These are phyloP conservation scores for fruit fly (Drosophila melanogaster) DNA, from an alignment of 1,140 invertebrate genomes.

Conservation along the genomic window DNA sequence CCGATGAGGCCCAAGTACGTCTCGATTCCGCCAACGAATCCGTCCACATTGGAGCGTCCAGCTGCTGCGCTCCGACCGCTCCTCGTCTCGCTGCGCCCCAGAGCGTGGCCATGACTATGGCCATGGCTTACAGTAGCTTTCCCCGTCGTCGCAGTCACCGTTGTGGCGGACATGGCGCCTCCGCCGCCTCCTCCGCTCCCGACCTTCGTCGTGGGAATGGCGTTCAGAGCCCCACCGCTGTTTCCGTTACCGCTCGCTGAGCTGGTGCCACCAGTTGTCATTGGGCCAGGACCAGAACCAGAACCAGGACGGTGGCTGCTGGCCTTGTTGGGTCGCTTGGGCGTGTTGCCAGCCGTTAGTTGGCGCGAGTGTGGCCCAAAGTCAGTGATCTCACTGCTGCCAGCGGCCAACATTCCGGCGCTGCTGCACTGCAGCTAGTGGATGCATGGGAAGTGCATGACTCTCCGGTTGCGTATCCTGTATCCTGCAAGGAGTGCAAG, in stretches of 20 bases:
- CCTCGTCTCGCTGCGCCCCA: neutral
- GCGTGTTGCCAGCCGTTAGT: conserved; percentile 18
- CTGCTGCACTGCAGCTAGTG: conserved; percentile 8
- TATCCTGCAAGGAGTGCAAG: neutral
- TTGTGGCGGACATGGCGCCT: conserved; percentile 29
- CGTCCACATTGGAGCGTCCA: conserved; percentile 22
- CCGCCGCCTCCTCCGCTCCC: neutral
- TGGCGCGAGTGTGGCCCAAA: conserved; percentile 23
- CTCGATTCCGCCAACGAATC: conserved; percentile 85
- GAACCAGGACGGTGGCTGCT: conserved; percentile 1
- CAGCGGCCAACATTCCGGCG: conserved; percentile 31
- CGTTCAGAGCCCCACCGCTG: neutral
- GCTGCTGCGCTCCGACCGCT: neutral
- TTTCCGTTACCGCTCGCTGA: conserved; percentile 7
- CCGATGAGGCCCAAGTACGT: conserved; percentile 96
- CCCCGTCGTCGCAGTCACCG: conserved; percentile 20
- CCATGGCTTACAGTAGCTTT: conserved; percentile 29
- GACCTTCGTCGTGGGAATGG: too few species aligned
- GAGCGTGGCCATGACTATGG: conserved; percentile 8
- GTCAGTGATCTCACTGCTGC: conserved; percentile 18
- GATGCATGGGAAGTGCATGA: conserved; percentile 7
- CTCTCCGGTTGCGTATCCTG: neutral
- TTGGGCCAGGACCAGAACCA: conserved; percentile 1
- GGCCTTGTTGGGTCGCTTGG: conserved; percentile 20
- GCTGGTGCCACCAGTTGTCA: conserved; percentile 25